Conservation (phyloP, 2,888 invertebrate species). For the Notodonta ziczac region DNA sequence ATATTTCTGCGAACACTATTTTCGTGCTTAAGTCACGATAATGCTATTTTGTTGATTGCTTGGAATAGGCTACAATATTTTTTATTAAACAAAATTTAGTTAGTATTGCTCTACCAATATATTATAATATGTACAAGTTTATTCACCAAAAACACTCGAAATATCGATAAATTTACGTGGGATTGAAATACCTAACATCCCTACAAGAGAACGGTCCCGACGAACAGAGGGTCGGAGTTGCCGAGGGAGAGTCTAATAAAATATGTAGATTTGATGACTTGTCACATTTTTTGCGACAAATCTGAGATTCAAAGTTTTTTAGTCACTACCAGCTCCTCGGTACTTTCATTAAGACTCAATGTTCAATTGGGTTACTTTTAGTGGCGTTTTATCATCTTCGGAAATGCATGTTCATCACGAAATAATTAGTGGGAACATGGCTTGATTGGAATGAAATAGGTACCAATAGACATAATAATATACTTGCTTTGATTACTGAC, state of each 20-base stretch:
- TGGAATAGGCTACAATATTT: not conserved
- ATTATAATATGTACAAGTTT: no score
- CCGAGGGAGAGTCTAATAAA: constrained; percentile 80
- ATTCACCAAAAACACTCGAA: not conserved
- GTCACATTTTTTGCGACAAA: constrained; percentile 84
- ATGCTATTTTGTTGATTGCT: not conserved
- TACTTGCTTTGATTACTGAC: no score
- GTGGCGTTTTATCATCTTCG: not conserved
- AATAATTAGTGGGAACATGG: no score
- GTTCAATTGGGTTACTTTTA: constrained; percentile 38
- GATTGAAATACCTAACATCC: constrained; percentile 43
- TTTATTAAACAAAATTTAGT: not conserved
- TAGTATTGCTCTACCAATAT: no score
- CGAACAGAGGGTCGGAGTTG: constrained; percentile 76
- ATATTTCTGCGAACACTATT: not conserved
- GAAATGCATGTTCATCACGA: not conserved
- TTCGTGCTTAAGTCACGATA: not conserved
- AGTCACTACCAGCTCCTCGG: constrained; percentile 59
- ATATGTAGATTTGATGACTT: constrained; percentile 85
- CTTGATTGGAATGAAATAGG: no score
- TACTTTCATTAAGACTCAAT: constrained; percentile 62
- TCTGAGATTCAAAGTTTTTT: constrained; percentile 81
- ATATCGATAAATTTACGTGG: constrained; percentile 54
- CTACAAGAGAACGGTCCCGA: constrained; percentile 62
- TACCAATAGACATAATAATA: no score